A percentile compares a stretch with the other conserved stretches of the same genome.
These are phyloP conservation scores for Monochamus saltuarius DNA, from an alignment of 1,140 invertebrate genomes.

Conservation along the genomic window DNA sequence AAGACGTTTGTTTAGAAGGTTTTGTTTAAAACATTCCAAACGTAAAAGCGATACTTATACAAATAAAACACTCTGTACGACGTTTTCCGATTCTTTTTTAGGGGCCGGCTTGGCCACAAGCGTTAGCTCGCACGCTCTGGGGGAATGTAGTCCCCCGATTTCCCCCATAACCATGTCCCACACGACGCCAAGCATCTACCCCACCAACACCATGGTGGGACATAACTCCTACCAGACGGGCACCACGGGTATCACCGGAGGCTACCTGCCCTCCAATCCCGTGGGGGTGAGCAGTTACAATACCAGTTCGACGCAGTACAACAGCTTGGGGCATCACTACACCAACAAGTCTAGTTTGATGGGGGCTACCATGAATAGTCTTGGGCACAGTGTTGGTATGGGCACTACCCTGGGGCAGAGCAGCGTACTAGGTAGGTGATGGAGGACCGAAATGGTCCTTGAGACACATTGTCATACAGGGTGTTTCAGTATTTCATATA, in stretches of 20 bases:
- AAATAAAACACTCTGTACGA: no score
- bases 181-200: constrained; percentile 51
- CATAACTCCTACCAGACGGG: constrained; percentile 30
- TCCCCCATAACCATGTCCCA: constrained; percentile 60
- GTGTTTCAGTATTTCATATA: no score
- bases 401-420: constrained; percentile 34
- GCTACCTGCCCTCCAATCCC: constrained; percentile 29
- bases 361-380: constrained; percentile 32
- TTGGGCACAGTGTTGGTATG: constrained; percentile 33
- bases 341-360: constrained; percentile 58
- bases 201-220: constrained; percentile 44
- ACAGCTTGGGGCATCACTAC: constrained; percentile 56
- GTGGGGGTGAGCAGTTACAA: constrained; percentile 30
- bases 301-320: constrained; percentile 49
- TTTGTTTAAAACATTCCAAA: no score
- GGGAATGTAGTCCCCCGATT: constrained; percentile 60
- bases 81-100: constrained; percentile 5
- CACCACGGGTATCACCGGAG: constrained; percentile 42
- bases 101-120: constrained; percentile 57
- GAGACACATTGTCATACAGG: no score
- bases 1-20: no score
- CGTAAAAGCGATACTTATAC: no score
- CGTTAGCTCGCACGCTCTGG: constrained; percentile 59
- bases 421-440: constrained; percentile 28
- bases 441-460: not conserved